Evolutionary conservation across 2,888 invertebrate genomes (phyloP), one percentile per base, ranked within the genome.

Genomic region (Nebria salina): DNA sequence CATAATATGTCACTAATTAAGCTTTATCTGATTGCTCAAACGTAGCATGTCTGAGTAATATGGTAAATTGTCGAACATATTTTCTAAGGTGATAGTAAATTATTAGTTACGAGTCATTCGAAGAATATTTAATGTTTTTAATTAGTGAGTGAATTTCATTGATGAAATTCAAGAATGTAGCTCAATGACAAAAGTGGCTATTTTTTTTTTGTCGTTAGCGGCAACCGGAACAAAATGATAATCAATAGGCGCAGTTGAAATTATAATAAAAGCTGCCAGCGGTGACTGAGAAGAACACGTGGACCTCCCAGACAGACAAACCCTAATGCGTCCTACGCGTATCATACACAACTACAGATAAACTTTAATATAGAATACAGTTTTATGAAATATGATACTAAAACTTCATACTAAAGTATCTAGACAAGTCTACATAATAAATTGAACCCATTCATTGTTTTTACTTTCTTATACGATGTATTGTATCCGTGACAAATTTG

Each of bases 211-310:
- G 26, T 73, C 73, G 15, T n/a, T 8, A 43, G 43, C 41, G n/a
- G 43, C 73, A 68, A 73, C 73, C 73, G 73, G 73, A 73, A 73
- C 73, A 34, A 73, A 73, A 73, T 43, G 73, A 73, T 73, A 73
- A 73, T 73, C 73, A 73, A 73, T 43, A 43, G 73, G 73, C 42
- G 42, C 73, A 42, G 73, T 34, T 73, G 9, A 41, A 41, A 73
- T 73, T 73, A 73, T 11, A 43, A 73, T 73, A 73, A 73, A 43
- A 73, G 73, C 73, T 73, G 41, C 73, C 41, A 73, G 73, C 73
- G 13, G n/a, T 13, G 13, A 4, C 15, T 34, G 34, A 8, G 25
- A 6, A 66, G 66, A 66, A 66, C 66, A 66, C 70, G 70, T 70
- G 70, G 70, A 70, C 70, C 70, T 70, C 70, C 70, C 70, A 70